Percentiles rank a stretch among this genome's conserved stretches.
Evolutionary conservation across 2,888 invertebrate genomes (phyloP).

Genomic region (Malachius bipustulatus): DNA sequence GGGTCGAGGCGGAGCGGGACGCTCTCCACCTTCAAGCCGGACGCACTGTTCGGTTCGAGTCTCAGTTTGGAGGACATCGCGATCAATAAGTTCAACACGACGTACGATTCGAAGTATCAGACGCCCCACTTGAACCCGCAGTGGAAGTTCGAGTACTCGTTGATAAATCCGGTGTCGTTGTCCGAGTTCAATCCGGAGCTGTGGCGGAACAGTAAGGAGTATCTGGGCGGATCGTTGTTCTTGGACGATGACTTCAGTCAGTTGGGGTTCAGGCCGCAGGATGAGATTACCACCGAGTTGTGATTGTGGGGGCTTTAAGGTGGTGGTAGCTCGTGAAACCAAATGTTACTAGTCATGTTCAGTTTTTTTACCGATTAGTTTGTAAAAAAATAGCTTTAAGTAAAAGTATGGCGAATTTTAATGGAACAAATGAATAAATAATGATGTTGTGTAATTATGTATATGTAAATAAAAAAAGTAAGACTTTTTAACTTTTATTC

Average conservation of each 20-base stretch:
- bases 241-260: slow-evolving; percentile 72
- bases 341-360: slow-evolving; percentile 3
- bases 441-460: too few species aligned
- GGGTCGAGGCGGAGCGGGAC: slow-evolving; percentile 28
- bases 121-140: slow-evolving; percentile 39
- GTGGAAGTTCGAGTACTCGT: slow-evolving; percentile 40
- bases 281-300: slow-evolving; percentile 79
- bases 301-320: slow-evolving; percentile 37
- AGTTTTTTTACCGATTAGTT: too few species aligned
- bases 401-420: too few species aligned
- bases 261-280: slow-evolving; percentile 75
- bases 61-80: slow-evolving; percentile 33
- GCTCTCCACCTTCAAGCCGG: slow-evolving; percentile 37
- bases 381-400: too few species aligned
- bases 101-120: slow-evolving; percentile 29
- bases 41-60: slow-evolving; percentile 32
- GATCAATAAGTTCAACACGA: slow-evolving; percentile 31
- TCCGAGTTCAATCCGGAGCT: slow-evolving; percentile 41
- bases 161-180: slow-evolving; percentile 33
- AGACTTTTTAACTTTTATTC: too few species aligned
- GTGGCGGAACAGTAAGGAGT: slow-evolving; percentile 36
- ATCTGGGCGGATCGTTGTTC: slow-evolving; percentile 47
- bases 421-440: too few species aligned
- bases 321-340: background rate
- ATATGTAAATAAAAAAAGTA: too few species aligned